Evolutionary conservation across 2,797 vertebrate genomes (phyloP).

Genomic region (Argyrosomus regius): DNA sequence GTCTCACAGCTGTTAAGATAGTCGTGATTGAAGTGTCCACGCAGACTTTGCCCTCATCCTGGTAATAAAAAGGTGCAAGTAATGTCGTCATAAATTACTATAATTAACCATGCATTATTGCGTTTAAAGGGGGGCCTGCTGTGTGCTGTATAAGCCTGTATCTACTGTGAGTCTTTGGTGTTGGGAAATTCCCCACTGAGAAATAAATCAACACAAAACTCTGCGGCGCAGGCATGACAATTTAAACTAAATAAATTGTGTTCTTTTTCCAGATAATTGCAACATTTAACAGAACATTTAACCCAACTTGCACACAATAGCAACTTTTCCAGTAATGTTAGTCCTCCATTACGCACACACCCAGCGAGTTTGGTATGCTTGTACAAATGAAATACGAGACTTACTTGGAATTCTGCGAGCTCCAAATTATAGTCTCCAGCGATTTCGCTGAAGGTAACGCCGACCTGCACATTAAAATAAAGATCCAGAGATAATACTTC

Average conservation of each 20-base stretch:
- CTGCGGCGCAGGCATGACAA: conserved; percentile 42
- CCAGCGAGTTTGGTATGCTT: conserved; percentile 50
- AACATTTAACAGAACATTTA: conserved; percentile 60
- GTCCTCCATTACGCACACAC: conserved; percentile 61
- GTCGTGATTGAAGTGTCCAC: background rate
- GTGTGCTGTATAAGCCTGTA: conserved; percentile 22
- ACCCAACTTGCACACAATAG: conserved; percentile 39
- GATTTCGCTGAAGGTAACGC: conserved; percentile 82
- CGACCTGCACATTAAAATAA: conserved; percentile 84
- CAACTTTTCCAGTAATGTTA: conserved; percentile 62
- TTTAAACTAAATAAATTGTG: conserved; percentile 50
- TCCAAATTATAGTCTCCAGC: conserved; percentile 87
- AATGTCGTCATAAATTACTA: conserved; percentile 49
- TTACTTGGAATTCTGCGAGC: conserved; percentile 87
- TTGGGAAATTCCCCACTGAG: conserved; percentile 65
- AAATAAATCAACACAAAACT: conserved; percentile 57
- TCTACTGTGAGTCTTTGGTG: conserved; percentile 43
- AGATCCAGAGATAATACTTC: conserved; percentile 88
- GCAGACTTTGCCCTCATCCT: conserved; percentile 31
- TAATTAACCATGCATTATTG: conserved; percentile 60
- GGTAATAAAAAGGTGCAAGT: conserved; percentile 37
- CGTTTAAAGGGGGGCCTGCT: conserved; percentile 50
- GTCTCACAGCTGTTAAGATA: conserved; percentile 10
- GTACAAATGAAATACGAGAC: conserved; percentile 67
- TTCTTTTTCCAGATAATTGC: conserved; percentile 44